Base-by-base conservation (phyloP, 2,113 vertebrate genomes). In the Paradoxurus hermaphroditus region DNA sequence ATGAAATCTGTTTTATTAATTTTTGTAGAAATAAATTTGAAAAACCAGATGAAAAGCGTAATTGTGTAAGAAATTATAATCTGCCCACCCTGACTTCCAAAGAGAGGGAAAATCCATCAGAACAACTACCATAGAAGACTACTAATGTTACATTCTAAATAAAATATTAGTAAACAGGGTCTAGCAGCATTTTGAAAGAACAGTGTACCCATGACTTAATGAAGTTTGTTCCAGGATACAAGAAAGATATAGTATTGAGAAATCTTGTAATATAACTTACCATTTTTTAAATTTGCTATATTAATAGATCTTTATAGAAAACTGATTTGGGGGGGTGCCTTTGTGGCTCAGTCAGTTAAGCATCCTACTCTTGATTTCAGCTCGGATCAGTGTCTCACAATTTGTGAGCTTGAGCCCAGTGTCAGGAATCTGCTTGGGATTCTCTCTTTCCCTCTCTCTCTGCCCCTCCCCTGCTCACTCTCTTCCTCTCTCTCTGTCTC, bases 21-120 rank as follows among this genome's bases (percentile, higher is more conserved):
- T 44, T 56, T 95, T 90, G 83, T 94, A 95, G 29, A 95, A 44
- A 65, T 72, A 78, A 68, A 53, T 65, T 41, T 91, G 9, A 73
- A 95, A 94, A 81, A 39, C 13, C n/a, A 56, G n/a, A 41, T 10
- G 4, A 77, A 85, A 84, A 44, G 29, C 12, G 11, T 62, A 53
- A 36, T 93, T 78, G 12, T 84, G 7, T 77, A 70, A 78, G 46
- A 77, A 92, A 87, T 68, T 90, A 19, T 62, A 89, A 51, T 90
- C 85, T 75, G 67, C 15, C 36, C 46, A 72, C 27, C 63, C 36
- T 63, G 36, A 73, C 36, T 90, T 77, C 36, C 59, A 56, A 95
- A 93, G 56, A 82, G 18, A 63, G 92, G 34, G 53, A 67, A 90
- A 65, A 70, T 84, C 63, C 49, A 44, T 96, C n/a, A 36, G n/a